Conservation (phyloP, 2,888 invertebrate species). For the Artemia sinica region DNA sequence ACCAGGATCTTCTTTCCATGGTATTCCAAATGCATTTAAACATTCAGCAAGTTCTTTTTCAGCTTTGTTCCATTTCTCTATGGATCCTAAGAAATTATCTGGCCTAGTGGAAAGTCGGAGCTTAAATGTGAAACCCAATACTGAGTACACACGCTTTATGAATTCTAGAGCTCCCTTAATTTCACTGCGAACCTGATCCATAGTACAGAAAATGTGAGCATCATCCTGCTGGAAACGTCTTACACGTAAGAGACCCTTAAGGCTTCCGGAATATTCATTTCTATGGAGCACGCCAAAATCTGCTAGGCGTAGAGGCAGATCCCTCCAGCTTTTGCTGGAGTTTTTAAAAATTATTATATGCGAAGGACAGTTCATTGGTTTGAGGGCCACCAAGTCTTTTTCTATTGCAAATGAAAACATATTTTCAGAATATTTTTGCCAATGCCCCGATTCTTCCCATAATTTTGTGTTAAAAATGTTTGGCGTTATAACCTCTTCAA, state of each 20-base stretch:
- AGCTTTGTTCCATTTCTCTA: constrained; percentile 75
- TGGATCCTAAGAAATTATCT: constrained; percentile 79
- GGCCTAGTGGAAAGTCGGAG: constrained; percentile 83
- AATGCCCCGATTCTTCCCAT: constrained; percentile 96
- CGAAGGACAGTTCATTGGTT: constrained; percentile 99
- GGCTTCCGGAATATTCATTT: constrained; percentile 80
- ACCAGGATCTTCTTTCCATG: constrained; percentile 76
- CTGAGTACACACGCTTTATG: constrained; percentile 61
- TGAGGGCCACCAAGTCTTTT: constrained; percentile 87
- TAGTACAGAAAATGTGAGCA: constrained; percentile 92
- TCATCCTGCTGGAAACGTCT: constrained; percentile 97
- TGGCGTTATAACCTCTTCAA: constrained; percentile 83
- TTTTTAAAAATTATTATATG: constrained; percentile 66
- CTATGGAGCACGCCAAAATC: constrained; percentile 97
- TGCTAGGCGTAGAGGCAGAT: constrained; percentile 79
- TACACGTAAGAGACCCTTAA: constrained; percentile 90
- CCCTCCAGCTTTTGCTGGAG: constrained; percentile 73
- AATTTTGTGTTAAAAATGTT: constrained; percentile 89
- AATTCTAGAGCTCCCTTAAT: constrained; percentile 72
- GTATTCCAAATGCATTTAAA: constrained; percentile 61
- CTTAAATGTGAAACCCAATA: constrained; percentile 88
- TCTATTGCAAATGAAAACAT: constrained; percentile 93
- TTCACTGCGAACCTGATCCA: constrained; percentile 66
- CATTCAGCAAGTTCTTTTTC: constrained; percentile 71
- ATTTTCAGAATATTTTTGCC: constrained; percentile 91